These are phyloP conservation scores for Cryptus viduatorius DNA, from an alignment of 2,888 invertebrate genomes.

Conservation along the genomic window DNA sequence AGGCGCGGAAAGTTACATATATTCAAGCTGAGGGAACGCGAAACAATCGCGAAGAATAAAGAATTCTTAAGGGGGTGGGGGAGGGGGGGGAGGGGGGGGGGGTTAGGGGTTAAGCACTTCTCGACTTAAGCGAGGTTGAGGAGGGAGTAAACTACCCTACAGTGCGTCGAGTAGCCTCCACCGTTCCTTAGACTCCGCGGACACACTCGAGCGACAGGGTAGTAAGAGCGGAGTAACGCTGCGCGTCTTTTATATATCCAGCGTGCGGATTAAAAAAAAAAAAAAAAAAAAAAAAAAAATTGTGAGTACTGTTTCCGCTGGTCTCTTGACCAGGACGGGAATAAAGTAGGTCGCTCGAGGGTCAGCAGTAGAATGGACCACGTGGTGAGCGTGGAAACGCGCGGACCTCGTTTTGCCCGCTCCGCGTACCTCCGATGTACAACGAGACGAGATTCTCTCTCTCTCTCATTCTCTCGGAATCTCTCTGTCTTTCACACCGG, in stretches of 20 bases:
- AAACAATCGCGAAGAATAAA: too few species aligned
- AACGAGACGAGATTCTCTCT: constrained; percentile 47
- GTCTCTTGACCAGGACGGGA: constrained; percentile 32
- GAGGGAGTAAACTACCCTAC: neutral
- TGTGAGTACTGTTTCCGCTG: constrained; percentile 18
- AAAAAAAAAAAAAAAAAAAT: constrained; percentile 10
- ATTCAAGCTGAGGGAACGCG: too few species aligned
- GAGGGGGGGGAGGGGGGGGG: too few species aligned
- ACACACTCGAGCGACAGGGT: constrained; percentile 14
- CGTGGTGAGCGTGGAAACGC: constrained; percentile 50
- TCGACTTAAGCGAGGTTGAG: neutral
- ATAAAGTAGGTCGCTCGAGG: constrained; percentile 51
- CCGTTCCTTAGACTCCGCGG: constrained; percentile 9
- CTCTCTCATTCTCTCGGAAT: neutral
- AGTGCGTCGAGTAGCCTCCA: constrained; percentile 37
- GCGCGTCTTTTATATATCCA: neutral
- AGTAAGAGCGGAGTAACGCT: neutral
- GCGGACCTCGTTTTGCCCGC: constrained; percentile 14
- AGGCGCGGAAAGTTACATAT: too few species aligned
- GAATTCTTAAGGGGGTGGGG: too few species aligned
- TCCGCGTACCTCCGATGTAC: constrained; percentile 38
- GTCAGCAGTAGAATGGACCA: constrained; percentile 37
- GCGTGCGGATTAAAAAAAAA: neutral
- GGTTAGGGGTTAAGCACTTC: neutral
- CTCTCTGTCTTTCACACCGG: neutral